Percentiles rank a stretch among this genome's conserved stretches.
These are phyloP conservation scores for Harpagus bidentatus DNA, from an alignment of 2,113 vertebrate species.

Conservation along the genomic window DNA sequence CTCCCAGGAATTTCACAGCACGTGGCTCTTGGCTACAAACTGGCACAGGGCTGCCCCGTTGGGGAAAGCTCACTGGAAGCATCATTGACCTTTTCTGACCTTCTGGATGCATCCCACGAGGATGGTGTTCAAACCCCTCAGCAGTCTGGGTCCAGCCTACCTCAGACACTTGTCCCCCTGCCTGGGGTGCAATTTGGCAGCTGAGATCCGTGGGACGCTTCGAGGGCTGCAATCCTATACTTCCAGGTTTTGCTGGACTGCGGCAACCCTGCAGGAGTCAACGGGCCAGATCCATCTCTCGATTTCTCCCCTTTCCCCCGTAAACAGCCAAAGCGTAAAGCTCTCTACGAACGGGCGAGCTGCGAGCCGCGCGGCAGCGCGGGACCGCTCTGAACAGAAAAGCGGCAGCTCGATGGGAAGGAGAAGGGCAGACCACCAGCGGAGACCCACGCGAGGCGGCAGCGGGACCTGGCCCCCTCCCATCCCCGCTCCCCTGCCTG, in stretches of 20 bases:
- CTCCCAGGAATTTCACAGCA: background rate
- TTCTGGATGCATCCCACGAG: background rate
- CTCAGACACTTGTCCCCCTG: no score
- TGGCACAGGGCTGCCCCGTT: background rate
- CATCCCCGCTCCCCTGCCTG: no score
- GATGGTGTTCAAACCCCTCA: background rate
- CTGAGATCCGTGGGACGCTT: background rate
- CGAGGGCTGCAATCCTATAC: accelerated
- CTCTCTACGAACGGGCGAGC: accelerated
- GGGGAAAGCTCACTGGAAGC: background rate
- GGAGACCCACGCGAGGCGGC: no score
- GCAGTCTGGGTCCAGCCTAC: background rate
- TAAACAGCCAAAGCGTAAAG: background rate
- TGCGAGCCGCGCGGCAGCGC: accelerated
- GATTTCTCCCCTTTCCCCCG: accelerated
- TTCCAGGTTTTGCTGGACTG: background rate
- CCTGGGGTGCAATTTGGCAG: background rate
- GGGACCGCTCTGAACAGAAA: accelerated
- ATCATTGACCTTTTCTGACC: background rate
- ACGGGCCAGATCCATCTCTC: accelerated
- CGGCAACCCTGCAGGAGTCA: background rate
- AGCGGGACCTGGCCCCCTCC: background rate
- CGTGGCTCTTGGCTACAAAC: background rate
- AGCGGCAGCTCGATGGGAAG: background rate
- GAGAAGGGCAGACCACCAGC: background rate